Conservation (phyloP, 2,797 vertebrate genomes). For the Apodemus agrarius region DNA sequence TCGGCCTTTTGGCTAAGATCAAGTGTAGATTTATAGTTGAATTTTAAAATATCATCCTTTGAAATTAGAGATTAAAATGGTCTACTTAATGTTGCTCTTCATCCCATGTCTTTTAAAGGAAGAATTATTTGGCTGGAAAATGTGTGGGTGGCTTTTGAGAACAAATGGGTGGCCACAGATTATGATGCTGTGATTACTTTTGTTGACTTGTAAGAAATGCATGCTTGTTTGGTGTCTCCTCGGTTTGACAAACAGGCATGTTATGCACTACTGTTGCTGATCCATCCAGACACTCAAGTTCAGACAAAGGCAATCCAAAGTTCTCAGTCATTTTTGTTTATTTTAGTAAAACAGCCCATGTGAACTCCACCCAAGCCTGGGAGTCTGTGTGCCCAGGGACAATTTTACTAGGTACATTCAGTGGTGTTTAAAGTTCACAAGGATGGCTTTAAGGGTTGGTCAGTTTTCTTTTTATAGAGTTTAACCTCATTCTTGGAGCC, state of each 20-base stretch:
- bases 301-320: conserved; percentile 57
- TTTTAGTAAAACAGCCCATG: conserved; percentile 72
- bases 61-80: conserved; percentile 22
- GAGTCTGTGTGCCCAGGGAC: conserved; percentile 58
- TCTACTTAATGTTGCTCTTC: conserved; percentile 33
- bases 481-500: conserved; percentile 51
- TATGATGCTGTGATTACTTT: conserved; percentile 28
- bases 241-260: conserved; percentile 16
- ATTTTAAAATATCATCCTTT: conserved; percentile 62
- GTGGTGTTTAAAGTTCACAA: conserved; percentile 73
- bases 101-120: conserved; percentile 57
- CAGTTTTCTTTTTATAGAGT: conserved; percentile 63
- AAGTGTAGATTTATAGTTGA: not conserved
- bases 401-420: conserved; percentile 77
- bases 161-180: conserved; percentile 29
- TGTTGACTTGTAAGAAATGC: conserved; percentile 44
- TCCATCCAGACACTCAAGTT: conserved; percentile 55
- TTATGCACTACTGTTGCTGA: not conserved
- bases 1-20: no score
- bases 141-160: not conserved
- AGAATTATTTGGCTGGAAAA: conserved; percentile 49
- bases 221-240: conserved; percentile 16
- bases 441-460: conserved; percentile 60
- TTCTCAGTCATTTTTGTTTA: conserved; percentile 73
- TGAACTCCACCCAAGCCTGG: conserved; percentile 77